Evolutionary conservation across 35 echinoderm and acorn worm species (phyloP), one percentile per base, ranked within the genome.

Genomic region (Stichopus chloronotus): DNA sequence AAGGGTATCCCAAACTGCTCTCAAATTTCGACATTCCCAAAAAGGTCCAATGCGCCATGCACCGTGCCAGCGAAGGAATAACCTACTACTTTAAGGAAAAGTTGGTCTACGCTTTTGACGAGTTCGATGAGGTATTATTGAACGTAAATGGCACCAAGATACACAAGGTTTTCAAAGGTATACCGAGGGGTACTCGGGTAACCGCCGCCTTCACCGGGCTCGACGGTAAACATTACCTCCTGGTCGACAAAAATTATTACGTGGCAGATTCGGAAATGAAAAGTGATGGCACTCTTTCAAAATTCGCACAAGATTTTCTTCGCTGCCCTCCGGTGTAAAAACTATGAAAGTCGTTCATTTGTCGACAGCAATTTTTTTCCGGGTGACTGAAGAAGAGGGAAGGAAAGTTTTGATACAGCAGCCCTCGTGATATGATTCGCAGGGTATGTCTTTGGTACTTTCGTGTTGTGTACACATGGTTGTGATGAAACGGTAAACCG

Each of bases 251-350:
- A 79, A 25, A 91, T 53, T 91, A 91, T 19, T 91, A 91, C 76
- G n/a, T 22, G 5, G 87, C 71, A 11, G 65, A 89, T 23, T 57
- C 84, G 53, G 20, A 59, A 24, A 12, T 89, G 65, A 23, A 71
- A 22, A 78, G 21, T 16, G 72, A 78, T 5, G 76, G 76, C 13
- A n/a, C 5, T 19, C 72, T 77, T 10, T 91, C 72, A 5, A 91
- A 91, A 58, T 91, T 91, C 76, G 90, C 12, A 56, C 71, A 59
- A 59, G 90, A 91, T 77, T 91, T 91, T n/a, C 53, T 91, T 71
- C 54, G 72, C 55, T 91, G 90, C n/a, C 90, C 90, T 22, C 21
- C 54, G 24, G 58, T 8, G 24, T 8, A 22, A 65, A 59, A 9
- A 25, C 58, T 52, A 7, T 9, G 57, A n/a, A 57, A 8, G 7